Conservation (phyloP, 2,113 vertebrate species). For the Rhegmatorhina hoffmannsi region DNA sequence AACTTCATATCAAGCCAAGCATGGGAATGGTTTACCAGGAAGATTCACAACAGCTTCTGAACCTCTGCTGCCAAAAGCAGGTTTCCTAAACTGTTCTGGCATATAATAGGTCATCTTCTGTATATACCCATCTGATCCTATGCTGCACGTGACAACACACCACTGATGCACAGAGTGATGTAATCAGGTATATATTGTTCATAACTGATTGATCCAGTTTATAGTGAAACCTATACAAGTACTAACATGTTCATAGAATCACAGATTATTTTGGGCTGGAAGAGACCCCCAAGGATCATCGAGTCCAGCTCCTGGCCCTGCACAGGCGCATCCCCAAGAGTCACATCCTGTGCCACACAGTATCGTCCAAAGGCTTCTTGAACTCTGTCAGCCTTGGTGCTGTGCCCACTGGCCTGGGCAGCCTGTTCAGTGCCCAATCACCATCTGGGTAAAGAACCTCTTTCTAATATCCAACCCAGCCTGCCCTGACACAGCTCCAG, state of each 20-base stretch:
- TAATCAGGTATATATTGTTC: neutral
- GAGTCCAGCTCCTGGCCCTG: neutral
- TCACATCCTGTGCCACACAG: neutral
- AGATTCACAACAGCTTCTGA: neutral
- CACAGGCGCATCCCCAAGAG: neutral
- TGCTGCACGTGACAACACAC: neutral
- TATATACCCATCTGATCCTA: neutral
- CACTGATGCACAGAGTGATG: neutral
- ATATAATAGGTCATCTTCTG: neutral
- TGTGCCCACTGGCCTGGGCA: neutral
- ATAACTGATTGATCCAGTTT: neutral
- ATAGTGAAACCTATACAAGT: neutral
- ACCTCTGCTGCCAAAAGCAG: neutral
- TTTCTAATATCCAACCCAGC: neutral
- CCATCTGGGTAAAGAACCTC: neutral
- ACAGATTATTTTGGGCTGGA: neutral
- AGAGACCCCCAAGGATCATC: neutral
- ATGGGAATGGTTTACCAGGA: neutral
- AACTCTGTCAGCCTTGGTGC: neutral
- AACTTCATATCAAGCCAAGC: neutral
- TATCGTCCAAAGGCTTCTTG: neutral
- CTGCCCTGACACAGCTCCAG: neutral
- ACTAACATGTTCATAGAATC: neutral
- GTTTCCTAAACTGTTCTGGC: neutral
- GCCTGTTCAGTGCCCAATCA: neutral